phyloP scores from a whole-genome alignment of 1,140 invertebrate species.

The Fopius arisanus region DNA sequence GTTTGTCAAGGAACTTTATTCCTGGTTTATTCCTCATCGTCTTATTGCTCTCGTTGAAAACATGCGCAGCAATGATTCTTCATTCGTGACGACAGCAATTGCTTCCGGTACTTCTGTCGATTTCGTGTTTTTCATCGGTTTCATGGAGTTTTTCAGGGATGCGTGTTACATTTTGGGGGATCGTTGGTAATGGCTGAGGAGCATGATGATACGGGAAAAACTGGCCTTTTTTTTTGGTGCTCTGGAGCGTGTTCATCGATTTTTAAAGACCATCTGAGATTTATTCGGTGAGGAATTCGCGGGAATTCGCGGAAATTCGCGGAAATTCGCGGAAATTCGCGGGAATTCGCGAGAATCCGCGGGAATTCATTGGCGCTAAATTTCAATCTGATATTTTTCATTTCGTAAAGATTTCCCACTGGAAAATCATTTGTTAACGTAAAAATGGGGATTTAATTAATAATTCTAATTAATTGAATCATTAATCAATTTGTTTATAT shows the following conservation, averaged over 20 bases:
- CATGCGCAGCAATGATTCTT: neutral
- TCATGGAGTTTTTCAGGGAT: neutral
- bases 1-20: neutral
- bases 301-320: too few relatives aligned
- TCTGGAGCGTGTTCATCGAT: neutral
- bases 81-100: neutral
- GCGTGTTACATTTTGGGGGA: neutral
- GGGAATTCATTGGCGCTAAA: too few relatives aligned
- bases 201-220: slow-evolving; percentile 2
- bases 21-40: neutral
- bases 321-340: too few relatives aligned
- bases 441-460: too few relatives aligned
- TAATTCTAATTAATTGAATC: too few relatives aligned
- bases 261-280: too few relatives aligned
- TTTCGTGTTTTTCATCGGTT: slow-evolving; percentile 7
- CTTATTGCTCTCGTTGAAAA: neutral
- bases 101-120: neutral
- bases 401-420: too few relatives aligned
- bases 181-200: slow-evolving; percentile 2
- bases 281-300: too few relatives aligned
- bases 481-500: too few relatives aligned
- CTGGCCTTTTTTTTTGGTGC: neutral
- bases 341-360: too few relatives aligned
- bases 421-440: too few relatives aligned
- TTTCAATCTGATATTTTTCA: too few relatives aligned